These are phyloP conservation scores for Andinoacara biseriatus DNA, from an alignment of 2,113 vertebrate genomes.

Conservation along the genomic window DNA sequence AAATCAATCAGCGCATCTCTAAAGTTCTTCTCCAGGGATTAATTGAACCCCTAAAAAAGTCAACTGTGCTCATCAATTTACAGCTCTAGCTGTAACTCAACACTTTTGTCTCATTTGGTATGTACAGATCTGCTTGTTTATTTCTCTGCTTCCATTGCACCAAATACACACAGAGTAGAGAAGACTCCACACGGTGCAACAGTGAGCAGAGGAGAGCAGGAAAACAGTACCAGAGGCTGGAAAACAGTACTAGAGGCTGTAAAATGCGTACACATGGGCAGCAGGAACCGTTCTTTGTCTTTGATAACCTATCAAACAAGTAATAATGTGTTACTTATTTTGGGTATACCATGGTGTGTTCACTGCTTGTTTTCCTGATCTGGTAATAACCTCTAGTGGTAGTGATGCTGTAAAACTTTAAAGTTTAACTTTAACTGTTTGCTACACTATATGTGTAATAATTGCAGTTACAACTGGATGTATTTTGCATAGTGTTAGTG, in stretches of 20 bases:
- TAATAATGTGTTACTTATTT: not conserved
- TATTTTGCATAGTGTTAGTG: not conserved
- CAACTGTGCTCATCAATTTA: not conserved
- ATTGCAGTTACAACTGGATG: not conserved
- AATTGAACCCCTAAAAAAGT: not conserved
- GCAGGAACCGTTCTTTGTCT: not conserved
- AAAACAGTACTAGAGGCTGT: too few species aligned
- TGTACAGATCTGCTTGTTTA: not conserved
- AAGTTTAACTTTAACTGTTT: not conserved
- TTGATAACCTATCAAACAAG: not conserved
- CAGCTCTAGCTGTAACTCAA: not conserved
- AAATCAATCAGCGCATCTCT: not conserved
- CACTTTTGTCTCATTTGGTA: not conserved
- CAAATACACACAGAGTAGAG: not conserved
- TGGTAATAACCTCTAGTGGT: not conserved
- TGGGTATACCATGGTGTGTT: not conserved
- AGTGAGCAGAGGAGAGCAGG: not conserved
- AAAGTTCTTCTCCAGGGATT: not conserved
- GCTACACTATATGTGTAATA: not conserved
- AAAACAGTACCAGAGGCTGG: too few species aligned
- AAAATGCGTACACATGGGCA: not conserved
- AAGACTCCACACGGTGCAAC: not conserved
- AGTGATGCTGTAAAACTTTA: not conserved
- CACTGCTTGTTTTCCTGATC: not conserved
- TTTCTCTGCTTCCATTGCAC: not conserved